phyloP scores from a whole-genome alignment of 2,888 invertebrate species.

The Corythucha ciliata region DNA sequence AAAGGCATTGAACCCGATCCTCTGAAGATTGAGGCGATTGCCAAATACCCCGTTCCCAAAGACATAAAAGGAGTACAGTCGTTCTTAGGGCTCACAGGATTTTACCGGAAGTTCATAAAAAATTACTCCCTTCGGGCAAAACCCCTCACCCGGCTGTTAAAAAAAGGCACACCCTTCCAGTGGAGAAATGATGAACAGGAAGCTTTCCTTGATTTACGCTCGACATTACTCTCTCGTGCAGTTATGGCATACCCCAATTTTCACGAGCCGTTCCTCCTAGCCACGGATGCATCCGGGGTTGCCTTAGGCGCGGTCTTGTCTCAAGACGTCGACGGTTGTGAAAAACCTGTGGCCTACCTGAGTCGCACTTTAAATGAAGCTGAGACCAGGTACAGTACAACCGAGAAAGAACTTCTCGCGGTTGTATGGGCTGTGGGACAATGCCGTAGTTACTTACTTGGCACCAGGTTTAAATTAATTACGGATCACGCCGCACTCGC shows the following conservation, averaged over 20 bases:
- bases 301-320: conserved; percentile 2
- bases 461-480: conserved; percentile 39
- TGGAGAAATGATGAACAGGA: conserved; percentile 26
- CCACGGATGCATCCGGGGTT: not conserved
- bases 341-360: not conserved
- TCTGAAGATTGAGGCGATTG: too few relatives aligned
- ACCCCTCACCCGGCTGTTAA: conserved; percentile 33
- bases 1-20: too few relatives aligned
- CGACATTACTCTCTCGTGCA: conserved; percentile 31
- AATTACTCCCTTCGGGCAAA: conserved; percentile 37
- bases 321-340: not conserved
- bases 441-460: conserved; percentile 38
- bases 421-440: conserved; percentile 37
- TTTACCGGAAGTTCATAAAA: conserved; percentile 40
- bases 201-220: conserved; percentile 27
- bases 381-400: not conserved
- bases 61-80: too few relatives aligned
- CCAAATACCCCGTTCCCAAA: too few relatives aligned
- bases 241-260: conserved; percentile 33
- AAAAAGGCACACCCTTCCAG: conserved; percentile 30
- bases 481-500: too few relatives aligned
- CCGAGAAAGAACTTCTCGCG: conserved; percentile 31
- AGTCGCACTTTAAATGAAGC: not conserved
- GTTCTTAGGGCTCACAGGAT: too few relatives aligned
- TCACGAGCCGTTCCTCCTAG: not conserved